Percentiles rank a stretch among this genome's conserved stretches.
phyloP scores from a whole-genome alignment of 2,113 vertebrate species.

The Lycaon pictus region DNA sequence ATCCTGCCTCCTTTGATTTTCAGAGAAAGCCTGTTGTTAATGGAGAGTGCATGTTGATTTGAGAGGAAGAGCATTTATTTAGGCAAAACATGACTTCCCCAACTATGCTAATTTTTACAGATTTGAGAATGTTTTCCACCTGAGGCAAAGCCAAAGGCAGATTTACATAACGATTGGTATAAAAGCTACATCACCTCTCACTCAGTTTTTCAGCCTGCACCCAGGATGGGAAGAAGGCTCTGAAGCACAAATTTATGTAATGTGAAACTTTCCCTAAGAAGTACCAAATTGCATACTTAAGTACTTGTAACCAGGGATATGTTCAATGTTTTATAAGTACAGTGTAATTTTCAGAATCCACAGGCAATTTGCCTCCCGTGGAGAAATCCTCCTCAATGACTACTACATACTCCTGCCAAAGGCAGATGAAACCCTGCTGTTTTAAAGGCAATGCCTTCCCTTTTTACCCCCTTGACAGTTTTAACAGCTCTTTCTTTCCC shows the following conservation, averaged over 20 bases:
- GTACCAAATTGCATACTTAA: constrained; percentile 70
- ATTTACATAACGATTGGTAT: constrained; percentile 79
- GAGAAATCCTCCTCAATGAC: constrained; percentile 60
- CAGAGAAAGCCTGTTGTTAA: constrained; percentile 31
- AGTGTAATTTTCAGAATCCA: constrained; percentile 67
- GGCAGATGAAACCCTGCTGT: not conserved
- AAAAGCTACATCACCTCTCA: constrained; percentile 66
- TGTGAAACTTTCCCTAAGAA: constrained; percentile 48
- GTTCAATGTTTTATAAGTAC: constrained; percentile 69
- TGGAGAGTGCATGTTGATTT: constrained; percentile 54
- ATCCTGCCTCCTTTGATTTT: constrained; percentile 58
- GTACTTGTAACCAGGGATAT: constrained; percentile 66
- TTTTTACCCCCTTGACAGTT: not conserved
- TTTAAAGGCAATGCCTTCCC: not conserved
- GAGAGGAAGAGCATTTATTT: constrained; percentile 40
- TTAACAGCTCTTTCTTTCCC: not conserved
- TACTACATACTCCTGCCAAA: constrained; percentile 13
- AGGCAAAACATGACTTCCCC: constrained; percentile 47
- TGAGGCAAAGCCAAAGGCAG: constrained; percentile 57
- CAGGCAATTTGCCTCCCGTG: constrained; percentile 61
- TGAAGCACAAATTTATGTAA: constrained; percentile 70
- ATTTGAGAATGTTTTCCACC: constrained; percentile 74
- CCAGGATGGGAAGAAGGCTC: constrained; percentile 48
- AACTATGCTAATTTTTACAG: constrained; percentile 67
- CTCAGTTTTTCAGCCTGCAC: constrained; percentile 31